Evolutionary conservation across 1,140 invertebrate genomes (phyloP).

Genomic region (Tribolium madens): DNA sequence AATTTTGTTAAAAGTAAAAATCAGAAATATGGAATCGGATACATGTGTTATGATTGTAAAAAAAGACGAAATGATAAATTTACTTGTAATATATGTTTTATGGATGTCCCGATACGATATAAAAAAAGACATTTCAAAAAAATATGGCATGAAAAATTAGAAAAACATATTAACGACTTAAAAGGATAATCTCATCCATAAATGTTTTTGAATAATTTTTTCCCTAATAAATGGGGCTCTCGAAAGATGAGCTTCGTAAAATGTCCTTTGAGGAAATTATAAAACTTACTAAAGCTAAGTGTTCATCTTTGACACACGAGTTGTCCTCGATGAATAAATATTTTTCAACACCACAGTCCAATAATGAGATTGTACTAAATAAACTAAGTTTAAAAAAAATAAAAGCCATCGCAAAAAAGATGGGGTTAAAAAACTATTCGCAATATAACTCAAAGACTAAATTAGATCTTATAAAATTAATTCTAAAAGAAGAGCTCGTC

Average conservation of each 20-base stretch:
- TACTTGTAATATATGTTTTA: slow-evolving; percentile 1
- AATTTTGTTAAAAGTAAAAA: slow-evolving; percentile 4
- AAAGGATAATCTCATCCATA: slow-evolving; percentile 33
- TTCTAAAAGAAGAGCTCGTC: slow-evolving; percentile 39
- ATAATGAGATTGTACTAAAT: slow-evolving; percentile 45
- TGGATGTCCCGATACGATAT: not conserved
- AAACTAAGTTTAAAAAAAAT: slow-evolving; percentile 43
- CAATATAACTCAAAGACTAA: slow-evolving; percentile 37
- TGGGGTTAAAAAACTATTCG: slow-evolving; percentile 22
- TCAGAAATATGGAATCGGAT: not conserved
- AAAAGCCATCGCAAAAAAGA: slow-evolving; percentile 21
- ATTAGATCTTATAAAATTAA: slow-evolving; percentile 39
- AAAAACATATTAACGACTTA: slow-evolving; percentile 38
- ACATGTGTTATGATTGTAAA: too few relatives aligned
- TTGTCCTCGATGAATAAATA: slow-evolving; percentile 36
- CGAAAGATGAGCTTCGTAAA: slow-evolving; percentile 44
- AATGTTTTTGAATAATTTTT: slow-evolving; percentile 44
- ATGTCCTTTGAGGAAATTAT: slow-evolving; percentile 45
- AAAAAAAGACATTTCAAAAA: too few relatives aligned
- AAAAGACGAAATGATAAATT: not conserved
- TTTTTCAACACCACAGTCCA: slow-evolving; percentile 41
- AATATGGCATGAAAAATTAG: slow-evolving; percentile 9
- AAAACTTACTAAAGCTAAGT: slow-evolving; percentile 35
- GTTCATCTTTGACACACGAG: not conserved
- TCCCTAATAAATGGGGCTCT: slow-evolving; percentile 38